Evolutionary conservation across 2,797 vertebrate species (phyloP), one percentile per base, ranked within the genome.

Genomic region (Bradypus variegatus): DNA sequence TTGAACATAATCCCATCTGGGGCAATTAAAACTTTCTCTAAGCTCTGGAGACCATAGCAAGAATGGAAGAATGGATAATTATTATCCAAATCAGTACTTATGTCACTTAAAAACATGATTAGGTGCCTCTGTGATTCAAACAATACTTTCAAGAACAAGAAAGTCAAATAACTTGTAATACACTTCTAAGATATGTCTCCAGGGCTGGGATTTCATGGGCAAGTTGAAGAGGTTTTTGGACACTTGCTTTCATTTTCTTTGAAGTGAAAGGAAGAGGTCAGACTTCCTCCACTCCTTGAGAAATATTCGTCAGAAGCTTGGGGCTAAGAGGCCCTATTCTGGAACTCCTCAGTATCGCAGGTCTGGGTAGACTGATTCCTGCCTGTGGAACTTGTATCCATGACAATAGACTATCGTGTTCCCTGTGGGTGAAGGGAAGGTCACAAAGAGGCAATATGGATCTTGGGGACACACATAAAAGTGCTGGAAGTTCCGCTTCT

Each of bases 11-110:
- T 93, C 94, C 91, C 83, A 88, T 58, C 41, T 90, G 94, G 69
- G 77, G 7, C 80, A 89, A 93, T 96, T 95, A 89, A 93, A 90
- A 62, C 45, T 73, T 94, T 82, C 76, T 60, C 31, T 67, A 88
- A 55, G 29, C 91, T 81, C 91, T 92, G n/a, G 89, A 92, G 86
- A 89, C 55, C 18, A 14, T 33, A 77, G 53, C 8, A 31, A 90
- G 83, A 58, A 70, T 7, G 18, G 50, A 77, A n/a, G n/a, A n/a
- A n/a, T n/a, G n/a, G n/a, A 83, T 91, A 18, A 55, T 69, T 84
- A 75, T 45, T 72, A 55, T 41, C 29, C 60, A 83, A 90, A 76
- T 65, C 36, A 90, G 38, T 55, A 4, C 70, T 38, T 67, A 8
- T 10, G 10, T 62, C 72, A 76, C 21, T 91, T 83, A 79, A 36